These are phyloP conservation scores for Ageneiosus marmoratus DNA, from an alignment of 2,113 vertebrate species.

Conservation along the genomic window DNA sequence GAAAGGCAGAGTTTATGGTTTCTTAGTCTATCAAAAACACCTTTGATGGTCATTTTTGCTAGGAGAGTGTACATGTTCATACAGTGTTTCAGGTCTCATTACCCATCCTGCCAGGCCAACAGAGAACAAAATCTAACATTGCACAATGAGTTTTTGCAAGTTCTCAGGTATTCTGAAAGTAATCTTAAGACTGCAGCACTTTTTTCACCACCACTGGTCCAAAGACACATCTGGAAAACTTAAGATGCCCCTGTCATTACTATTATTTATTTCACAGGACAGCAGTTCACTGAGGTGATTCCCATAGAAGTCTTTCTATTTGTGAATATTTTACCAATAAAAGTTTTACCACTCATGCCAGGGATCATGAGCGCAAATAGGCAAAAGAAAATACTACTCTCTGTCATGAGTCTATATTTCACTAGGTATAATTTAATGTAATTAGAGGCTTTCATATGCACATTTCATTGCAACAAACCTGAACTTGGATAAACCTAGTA, in stretches of 20 bases:
- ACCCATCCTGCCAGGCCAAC: not conserved
- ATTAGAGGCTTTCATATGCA: conserved; percentile 52
- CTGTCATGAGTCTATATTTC: conserved; percentile 3
- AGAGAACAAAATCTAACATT: not conserved
- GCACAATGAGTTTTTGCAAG: not conserved
- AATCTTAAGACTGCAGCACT: conserved; percentile 20
- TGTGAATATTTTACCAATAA: conserved; percentile 37
- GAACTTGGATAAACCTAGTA: conserved; percentile 15
- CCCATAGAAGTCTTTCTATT: not conserved
- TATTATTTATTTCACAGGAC: conserved; percentile 20
- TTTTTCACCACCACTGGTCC: conserved; percentile 11
- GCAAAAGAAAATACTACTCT: not conserved
- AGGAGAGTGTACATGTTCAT: not conserved
- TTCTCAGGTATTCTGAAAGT: conserved; percentile 12
- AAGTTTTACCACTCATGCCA: not conserved
- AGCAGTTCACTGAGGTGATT: conserved; percentile 26
- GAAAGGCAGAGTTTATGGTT: no score
- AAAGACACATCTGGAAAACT: conserved; percentile 42
- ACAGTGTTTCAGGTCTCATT: not conserved
- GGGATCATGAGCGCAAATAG: conserved; percentile 9
- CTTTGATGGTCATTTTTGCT: no score
- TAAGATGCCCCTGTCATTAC: conserved; percentile 16
- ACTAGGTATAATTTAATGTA: conserved; percentile 48
- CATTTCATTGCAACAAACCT: not conserved
- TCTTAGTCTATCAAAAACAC: no score